Evolutionary conservation across 1,140 invertebrate species (phyloP), one percentile per base, ranked within the genome.

Genomic region (Magallana angulata): DNA sequence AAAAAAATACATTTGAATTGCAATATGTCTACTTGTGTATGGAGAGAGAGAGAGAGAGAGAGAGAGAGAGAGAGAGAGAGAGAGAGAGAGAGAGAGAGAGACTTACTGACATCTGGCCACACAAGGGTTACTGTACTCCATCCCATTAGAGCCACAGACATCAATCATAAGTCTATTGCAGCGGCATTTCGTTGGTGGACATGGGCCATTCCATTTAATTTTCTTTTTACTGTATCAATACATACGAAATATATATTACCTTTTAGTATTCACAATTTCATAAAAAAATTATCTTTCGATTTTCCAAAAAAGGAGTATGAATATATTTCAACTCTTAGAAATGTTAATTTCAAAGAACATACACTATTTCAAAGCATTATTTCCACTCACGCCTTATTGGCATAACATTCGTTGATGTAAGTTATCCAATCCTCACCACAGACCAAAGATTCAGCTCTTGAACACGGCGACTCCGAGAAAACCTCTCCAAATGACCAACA

Each of bases 51-150:
- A 14, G 18, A 6, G 16, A n/a, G 16, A 7, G 12, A 64, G 60
- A 62, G 14, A 62, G 9, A 64, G 14, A 64, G 6, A 64, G 60
- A 64, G 12, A 64, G 36, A 48, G 36, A 48, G 36, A 48, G 36
- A 48, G 36, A 48, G 36, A 48, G 36, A 48, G 36, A 48, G 36
- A 48, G 36, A 48, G 36, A 48, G 36, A 48, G 36, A 48, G 68
- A 76, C 68, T 76, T 76, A 76, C 68, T 76, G 68, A 30, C 68
- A 76, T 5, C 68, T 76, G 68, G 68, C 68, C 9, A 76, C 24
- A 12, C 68, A 76, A 4, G 68, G 68, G 24, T 76, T 76, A 4
- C 36, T 76, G 36, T 76, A 76, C 24, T 76, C 24, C 14, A 76
- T 76, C 12, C 68, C 68, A 30, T 76, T 76, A 30, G 4, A 30